Percentiles rank a stretch among this genome's conserved stretches.
Evolutionary conservation across 1,140 invertebrate species (phyloP).

Genomic region (Papilio polytes): DNA sequence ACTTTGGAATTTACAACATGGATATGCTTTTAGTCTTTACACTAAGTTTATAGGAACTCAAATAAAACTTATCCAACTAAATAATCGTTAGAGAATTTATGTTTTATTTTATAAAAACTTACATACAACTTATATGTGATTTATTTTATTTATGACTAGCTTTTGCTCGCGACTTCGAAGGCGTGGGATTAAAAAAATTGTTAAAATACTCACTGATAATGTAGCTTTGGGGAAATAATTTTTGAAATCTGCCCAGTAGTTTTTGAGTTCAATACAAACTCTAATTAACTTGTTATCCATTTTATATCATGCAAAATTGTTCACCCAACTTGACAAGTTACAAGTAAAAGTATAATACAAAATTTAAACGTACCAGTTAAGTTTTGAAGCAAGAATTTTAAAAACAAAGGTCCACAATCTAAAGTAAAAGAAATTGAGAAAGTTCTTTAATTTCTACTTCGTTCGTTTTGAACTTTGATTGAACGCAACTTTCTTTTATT

Average conservation of each 20-base stretch:
- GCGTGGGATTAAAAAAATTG: too few species aligned
- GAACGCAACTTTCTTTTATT: neutral
- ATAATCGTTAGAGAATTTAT: too few species aligned
- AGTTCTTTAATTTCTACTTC: neutral
- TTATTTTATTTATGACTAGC: too few species aligned
- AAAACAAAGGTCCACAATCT: neutral
- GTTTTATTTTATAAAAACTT: neutral
- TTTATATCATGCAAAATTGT: neutral
- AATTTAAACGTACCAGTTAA: neutral
- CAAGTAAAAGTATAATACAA: neutral
- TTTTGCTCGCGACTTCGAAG: too few species aligned
- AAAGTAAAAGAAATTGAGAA: neutral
- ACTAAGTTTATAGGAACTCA: neutral
- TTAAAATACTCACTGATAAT: too few species aligned
- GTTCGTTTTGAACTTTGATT: slow-evolving; percentile 18
- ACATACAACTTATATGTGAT: too few species aligned
- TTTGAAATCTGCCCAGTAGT: too few species aligned
- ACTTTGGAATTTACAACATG: slow-evolving; percentile 10
- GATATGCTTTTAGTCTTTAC: neutral
- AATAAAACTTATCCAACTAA: too few species aligned
- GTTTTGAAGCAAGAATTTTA: neutral
- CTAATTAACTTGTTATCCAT: neutral
- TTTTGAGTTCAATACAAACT: too few species aligned
- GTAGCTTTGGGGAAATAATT: too few species aligned
- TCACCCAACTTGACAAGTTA: neutral